A percentile compares a stretch with the other conserved stretches of the same genome.
Evolutionary conservation across 2,113 vertebrate genomes (phyloP).

Genomic region (Haemorhous mexicanus): DNA sequence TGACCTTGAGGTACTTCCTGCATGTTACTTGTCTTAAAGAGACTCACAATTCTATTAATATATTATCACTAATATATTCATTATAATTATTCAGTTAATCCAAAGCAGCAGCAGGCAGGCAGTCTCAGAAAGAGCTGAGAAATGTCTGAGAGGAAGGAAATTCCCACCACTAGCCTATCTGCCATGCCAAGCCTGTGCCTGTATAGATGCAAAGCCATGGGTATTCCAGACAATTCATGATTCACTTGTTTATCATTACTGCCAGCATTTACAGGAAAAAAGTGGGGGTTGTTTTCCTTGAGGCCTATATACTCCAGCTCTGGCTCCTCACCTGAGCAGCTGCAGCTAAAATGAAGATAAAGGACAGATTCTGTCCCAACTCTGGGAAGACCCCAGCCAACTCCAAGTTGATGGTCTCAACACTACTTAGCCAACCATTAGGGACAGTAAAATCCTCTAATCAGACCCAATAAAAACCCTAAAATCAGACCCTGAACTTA

Average conservation of each 20-base stretch:
- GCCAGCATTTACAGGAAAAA: not conserved
- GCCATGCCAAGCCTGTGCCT: not conserved
- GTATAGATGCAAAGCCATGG: not conserved
- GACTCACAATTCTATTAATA: not conserved
- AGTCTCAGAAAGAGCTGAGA: not conserved
- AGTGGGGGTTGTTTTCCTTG: not conserved
- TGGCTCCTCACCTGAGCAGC: not conserved
- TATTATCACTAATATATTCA: not conserved
- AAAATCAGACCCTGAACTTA: not conserved
- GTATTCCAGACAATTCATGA: not conserved
- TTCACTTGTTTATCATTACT: not conserved
- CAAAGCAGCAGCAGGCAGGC: not conserved
- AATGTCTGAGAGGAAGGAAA: not conserved
- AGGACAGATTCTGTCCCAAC: not conserved
- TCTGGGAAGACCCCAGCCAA: not conserved
- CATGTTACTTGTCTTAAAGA: not conserved
- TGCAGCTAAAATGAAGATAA: not conserved
- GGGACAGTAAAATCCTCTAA: not conserved
- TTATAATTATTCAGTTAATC: not conserved
- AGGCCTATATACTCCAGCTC: not conserved
- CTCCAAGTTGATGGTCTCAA: not conserved
- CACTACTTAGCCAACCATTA: not conserved
- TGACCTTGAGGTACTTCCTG: not conserved
- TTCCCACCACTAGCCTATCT: not conserved
- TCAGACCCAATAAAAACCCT: not conserved